phyloP scores from a whole-genome alignment of 2,888 invertebrate genomes.

The Sphinx pinastri region DNA sequence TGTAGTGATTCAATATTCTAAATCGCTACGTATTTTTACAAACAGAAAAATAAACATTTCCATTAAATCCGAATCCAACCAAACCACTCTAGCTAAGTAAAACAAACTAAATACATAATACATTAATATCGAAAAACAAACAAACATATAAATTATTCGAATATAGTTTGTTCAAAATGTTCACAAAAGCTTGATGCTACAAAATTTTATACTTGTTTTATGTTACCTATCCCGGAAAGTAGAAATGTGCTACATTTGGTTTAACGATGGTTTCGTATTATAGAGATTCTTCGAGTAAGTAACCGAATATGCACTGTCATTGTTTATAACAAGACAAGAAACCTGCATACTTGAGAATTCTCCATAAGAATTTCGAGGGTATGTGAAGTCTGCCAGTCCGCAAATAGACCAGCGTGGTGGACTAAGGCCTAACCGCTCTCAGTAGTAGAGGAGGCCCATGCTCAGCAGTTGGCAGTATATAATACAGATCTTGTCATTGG shows the following conservation, averaged over 20 bases:
- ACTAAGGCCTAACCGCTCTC: too few species aligned
- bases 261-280: neutral
- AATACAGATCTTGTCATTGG: too few species aligned
- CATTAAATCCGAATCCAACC: neutral
- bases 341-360: too few species aligned
- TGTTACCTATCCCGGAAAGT: neutral
- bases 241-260: neutral
- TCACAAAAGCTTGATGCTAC: conserved; percentile 9
- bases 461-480: too few species aligned
- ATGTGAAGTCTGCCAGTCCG: too few species aligned
- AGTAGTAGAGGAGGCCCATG: too few species aligned
- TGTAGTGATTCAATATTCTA: too few species aligned
- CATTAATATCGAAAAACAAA: conserved; percentile 3
- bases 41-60: too few species aligned
- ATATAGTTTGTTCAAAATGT: neutral
- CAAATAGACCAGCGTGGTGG: too few species aligned
- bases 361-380: too few species aligned
- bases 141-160: conserved; percentile 12
- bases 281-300: neutral
- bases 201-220: conserved; percentile 8
- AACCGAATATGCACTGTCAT: neutral
- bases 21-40: too few species aligned
- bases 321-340: too few species aligned
- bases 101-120: conserved; percentile 8
- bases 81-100: neutral